A percentile compares a stretch with the other conserved stretches of the same genome.
phyloP scores from a whole-genome alignment of 1,140 invertebrate species.

The Lordiphosa collinella region DNA sequence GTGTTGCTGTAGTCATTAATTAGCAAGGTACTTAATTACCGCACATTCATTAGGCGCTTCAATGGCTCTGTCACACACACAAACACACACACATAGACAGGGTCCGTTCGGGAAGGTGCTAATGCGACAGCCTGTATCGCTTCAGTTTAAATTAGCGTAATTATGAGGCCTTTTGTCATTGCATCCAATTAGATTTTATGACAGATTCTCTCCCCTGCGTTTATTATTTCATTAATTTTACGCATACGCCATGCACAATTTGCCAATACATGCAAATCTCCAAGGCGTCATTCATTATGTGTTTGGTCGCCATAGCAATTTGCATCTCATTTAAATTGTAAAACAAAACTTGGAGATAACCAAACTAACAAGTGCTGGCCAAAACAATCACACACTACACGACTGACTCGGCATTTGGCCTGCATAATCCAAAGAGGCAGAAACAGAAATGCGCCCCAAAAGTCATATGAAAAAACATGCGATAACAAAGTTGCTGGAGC shows the following conservation, averaged over 20 bases:
- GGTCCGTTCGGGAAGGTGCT: constrained; percentile 40
- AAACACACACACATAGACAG: not conserved
- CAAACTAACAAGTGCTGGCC: constrained; percentile 48
- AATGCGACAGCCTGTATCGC: constrained; percentile 39
- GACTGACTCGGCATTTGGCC: constrained; percentile 21
- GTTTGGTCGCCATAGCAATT: constrained; percentile 43
- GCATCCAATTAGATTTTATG: constrained; percentile 73
- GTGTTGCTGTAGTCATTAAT: constrained; percentile 77
- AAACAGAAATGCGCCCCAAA: constrained; percentile 58
- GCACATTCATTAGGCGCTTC: constrained; percentile 79
- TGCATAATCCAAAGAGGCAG: constrained; percentile 36
- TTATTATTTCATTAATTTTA: constrained; percentile 68
- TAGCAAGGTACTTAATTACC: constrained; percentile 80
- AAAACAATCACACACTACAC: constrained; percentile 28
- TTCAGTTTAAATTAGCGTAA: constrained; percentile 59
- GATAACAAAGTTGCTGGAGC: constrained; percentile 44
- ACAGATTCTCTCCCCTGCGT: constrained; percentile 5
- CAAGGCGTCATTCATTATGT: constrained; percentile 45
- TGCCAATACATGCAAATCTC: constrained; percentile 32
- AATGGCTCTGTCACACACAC: constrained; percentile 52
- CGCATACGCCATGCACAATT: constrained; percentile 42
- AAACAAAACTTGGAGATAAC: constrained; percentile 41
- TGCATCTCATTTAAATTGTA: constrained; percentile 75
- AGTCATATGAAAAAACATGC: constrained; percentile 75
- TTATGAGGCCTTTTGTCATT: constrained; percentile 68